A percentile compares a stretch with the other conserved stretches of the same genome.
Evolutionary conservation across 2,797 vertebrate genomes (phyloP).

Genomic region (Urocyon cinereoargenteus): DNA sequence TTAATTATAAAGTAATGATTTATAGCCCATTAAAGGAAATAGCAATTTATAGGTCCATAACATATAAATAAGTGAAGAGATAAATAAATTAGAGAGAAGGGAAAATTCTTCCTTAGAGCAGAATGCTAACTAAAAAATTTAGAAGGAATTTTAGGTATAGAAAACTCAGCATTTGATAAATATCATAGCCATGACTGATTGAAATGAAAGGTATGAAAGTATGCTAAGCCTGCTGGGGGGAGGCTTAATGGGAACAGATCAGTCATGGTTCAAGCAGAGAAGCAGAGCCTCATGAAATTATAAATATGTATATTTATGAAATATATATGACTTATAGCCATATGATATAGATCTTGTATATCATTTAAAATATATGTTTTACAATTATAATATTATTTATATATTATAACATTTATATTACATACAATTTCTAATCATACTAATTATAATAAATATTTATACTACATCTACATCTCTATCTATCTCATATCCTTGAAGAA

Average conservation of each 20-base stretch:
- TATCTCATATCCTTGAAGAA: not conserved
- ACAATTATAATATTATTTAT: not conserved
- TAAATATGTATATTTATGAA: not conserved
- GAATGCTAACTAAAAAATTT: not conserved
- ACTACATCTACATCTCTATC: not conserved
- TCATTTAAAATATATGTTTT: not conserved
- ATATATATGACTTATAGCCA: not conserved
- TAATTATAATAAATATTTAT: not conserved
- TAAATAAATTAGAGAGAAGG: not conserved
- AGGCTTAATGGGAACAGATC: not conserved
- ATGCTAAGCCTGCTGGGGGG: not conserved
- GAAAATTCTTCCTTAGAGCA: not conserved
- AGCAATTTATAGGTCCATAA: not conserved
- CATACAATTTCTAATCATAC: not conserved
- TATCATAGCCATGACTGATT: not conserved
- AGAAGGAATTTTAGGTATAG: not conserved
- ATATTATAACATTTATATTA: not conserved
- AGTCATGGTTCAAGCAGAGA: not conserved
- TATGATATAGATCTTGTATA: not conserved
- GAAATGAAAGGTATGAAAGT: not conserved
- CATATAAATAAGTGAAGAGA: not conserved
- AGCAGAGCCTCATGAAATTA: not conserved
- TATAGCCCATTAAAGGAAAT: not conserved
- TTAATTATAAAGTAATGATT: not conserved
- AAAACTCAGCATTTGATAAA: constrained; percentile 22